Evolutionary conservation across 1,140 invertebrate genomes (phyloP).

Genomic region (Pectinophora gossypiella): DNA sequence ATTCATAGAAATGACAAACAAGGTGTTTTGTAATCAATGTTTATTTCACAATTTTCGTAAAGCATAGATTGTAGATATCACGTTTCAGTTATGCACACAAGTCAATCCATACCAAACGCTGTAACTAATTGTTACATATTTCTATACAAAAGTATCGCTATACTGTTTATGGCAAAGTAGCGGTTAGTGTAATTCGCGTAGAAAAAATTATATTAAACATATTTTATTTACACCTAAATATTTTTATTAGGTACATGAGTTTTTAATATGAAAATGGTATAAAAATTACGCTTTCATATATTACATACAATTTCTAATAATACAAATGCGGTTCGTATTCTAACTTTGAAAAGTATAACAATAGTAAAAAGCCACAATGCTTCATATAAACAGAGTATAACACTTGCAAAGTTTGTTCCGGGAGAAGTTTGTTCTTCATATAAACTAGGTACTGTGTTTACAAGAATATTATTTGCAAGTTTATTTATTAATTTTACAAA

Average conservation of each 20-base stretch:
- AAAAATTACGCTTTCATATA: conserved; percentile 73
- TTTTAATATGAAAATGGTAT: conserved; percentile 73
- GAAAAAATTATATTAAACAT: conserved; percentile 73
- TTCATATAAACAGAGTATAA: conserved; percentile 53
- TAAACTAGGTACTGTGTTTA: background rate
- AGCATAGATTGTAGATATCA: conserved; percentile 75
- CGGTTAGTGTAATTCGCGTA: conserved; percentile 69
- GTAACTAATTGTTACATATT: conserved; percentile 51
- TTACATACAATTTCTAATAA: conserved; percentile 65
- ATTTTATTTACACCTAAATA: conserved; percentile 70
- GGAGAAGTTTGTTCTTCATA: background rate
- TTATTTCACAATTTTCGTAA: conserved; percentile 74
- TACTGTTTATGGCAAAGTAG: conserved; percentile 61
- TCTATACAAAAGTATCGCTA: conserved; percentile 70
- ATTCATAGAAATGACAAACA: no score
- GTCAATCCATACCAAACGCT: conserved; percentile 66
- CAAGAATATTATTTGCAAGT: background rate
- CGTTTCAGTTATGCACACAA: conserved; percentile 72
- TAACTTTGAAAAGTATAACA: conserved; percentile 72
- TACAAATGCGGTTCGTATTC: conserved; percentile 66
- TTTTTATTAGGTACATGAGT: conserved; percentile 72
- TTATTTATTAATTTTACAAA: background rate
- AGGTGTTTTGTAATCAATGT: conserved; percentile 57
- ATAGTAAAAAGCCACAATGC: conserved; percentile 66
- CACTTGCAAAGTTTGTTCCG: background rate